A percentile compares a stretch with the other conserved stretches of the same genome.
These are phyloP conservation scores for Rhabditoides inermis DNA, from an alignment of 2,888 invertebrate genomes.

Conservation along the genomic window DNA sequence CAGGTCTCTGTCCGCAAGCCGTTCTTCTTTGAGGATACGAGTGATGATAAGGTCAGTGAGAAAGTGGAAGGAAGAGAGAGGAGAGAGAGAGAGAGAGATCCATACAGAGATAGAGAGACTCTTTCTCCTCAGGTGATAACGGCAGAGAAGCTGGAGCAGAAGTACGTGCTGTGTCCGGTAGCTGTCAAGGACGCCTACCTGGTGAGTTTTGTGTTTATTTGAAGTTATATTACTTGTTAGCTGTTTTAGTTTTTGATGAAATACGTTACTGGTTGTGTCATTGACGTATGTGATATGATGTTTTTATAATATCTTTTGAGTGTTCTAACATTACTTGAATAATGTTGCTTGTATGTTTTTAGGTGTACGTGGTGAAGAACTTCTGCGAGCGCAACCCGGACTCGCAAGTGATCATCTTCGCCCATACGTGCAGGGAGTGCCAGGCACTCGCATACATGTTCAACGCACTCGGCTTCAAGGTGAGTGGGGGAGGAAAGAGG, in stretches of 20 bases:
- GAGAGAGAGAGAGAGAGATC: too few species aligned
- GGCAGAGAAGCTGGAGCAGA: conserved; percentile 73
- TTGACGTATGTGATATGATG: too few species aligned
- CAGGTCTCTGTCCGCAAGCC: conserved; percentile 52
- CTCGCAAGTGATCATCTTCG: conserved; percentile 84
- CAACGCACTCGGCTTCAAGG: conserved; percentile 44
- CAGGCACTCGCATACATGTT: conserved; percentile 50
- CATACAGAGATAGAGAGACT: too few species aligned
- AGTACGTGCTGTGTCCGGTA: conserved; percentile 79
- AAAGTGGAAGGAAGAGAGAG: too few species aligned
- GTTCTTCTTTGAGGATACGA: conserved; percentile 61
- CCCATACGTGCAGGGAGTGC: conserved; percentile 69
- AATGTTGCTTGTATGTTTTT: too few species aligned
- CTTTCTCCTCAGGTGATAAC: conserved; percentile 32
- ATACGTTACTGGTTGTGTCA: too few species aligned
- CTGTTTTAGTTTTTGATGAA: neutral
- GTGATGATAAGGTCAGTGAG: too few species aligned
- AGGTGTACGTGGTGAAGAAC: conserved; percentile 57
- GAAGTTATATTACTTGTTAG: neutral
- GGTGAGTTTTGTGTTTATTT: conserved; percentile 20
- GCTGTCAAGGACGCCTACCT: conserved; percentile 64
- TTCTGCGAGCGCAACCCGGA: conserved; percentile 68
- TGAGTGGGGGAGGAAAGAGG: conserved; percentile 11
- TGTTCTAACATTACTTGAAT: neutral
- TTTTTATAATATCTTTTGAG: neutral